These are phyloP conservation scores for Alca torda DNA, from an alignment of 2,797 vertebrate species.

Conservation along the genomic window DNA sequence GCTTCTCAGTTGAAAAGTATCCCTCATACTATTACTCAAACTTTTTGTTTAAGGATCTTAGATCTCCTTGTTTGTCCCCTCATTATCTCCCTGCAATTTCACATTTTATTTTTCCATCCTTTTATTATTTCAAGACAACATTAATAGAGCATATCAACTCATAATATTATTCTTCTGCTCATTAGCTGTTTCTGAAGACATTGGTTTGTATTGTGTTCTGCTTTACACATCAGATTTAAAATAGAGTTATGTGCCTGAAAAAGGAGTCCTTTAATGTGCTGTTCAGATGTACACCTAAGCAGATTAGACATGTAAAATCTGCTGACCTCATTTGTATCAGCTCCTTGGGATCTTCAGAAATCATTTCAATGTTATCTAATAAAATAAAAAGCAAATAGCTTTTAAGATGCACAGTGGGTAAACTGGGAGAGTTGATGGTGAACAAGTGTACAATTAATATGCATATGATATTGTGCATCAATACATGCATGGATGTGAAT, in stretches of 20 bases:
- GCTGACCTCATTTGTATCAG: background rate
- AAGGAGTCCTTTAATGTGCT: background rate
- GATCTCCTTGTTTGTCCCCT: background rate
- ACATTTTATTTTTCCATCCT: background rate
- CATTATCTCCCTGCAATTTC: background rate
- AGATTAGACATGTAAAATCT: background rate
- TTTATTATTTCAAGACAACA: background rate
- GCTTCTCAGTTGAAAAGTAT: background rate
- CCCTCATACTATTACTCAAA: background rate
- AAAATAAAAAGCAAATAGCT: background rate
- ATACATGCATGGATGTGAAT: background rate
- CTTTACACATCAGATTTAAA: background rate
- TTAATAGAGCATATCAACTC: background rate
- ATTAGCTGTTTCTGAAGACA: background rate
- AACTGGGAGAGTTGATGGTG: background rate
- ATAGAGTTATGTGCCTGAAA: background rate
- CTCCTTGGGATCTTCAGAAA: background rate
- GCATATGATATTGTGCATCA: rapidly evolving
- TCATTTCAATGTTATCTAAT: background rate
- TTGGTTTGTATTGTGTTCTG: background rate
- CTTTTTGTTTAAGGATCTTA: background rate
- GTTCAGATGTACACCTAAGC: background rate
- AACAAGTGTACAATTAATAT: background rate
- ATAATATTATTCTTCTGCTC: background rate
- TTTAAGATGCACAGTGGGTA: background rate